Base-by-base conservation (phyloP, 2,113 vertebrate genomes). In the Austrofundulus limnaeus region DNA sequence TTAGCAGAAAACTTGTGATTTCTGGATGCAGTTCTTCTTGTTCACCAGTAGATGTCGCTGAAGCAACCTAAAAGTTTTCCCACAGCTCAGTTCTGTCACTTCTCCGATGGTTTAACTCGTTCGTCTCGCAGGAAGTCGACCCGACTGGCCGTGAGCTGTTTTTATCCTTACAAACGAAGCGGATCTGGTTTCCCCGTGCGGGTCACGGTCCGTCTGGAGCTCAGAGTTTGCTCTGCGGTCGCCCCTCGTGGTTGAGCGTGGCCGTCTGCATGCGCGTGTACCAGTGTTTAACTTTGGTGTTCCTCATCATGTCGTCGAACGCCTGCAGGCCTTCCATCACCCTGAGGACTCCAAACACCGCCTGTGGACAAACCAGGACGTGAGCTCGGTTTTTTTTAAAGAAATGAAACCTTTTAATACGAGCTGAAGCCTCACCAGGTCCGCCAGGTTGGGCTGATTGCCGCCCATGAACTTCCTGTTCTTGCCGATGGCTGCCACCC, bases 291-390 rank as follows among this genome's bases (percentile, higher is more conserved):
- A 98, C 92, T 67, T 82, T 95, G 34, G 95, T 95, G 85, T 98
- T 94, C 11, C 38, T 67, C 94, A 98, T 97, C 94, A 99, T 93
- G 88, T 99, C 97, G 0, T 96, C 90, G 5, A 97, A 99, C 10
- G 97, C 94, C 88, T 97, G 88, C 74, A 99, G 90, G 1, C 96
- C 97, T 60, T 98, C 96, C 97, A 96, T 99, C 49, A 99, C 97
- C 0, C 95, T 87, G n/a, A 99, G 94, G 9, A 99, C 94, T 0
- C 97, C 97, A 0, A 94, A 99, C 67, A 99, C 97, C 0, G 96
- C 95, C 97, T 99, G 80, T 11, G 23, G 20, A 15, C 1, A 4
- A 1, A 10, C 4, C 15, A 25, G 1, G 15, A 2, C 3, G 24
- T 11, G 11, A 31, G 25, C 8, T 19, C 16, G 16, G 14, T 19